phyloP scores from a whole-genome alignment of 2,797 vertebrate species.

The Urosaurus nigricauda region DNA sequence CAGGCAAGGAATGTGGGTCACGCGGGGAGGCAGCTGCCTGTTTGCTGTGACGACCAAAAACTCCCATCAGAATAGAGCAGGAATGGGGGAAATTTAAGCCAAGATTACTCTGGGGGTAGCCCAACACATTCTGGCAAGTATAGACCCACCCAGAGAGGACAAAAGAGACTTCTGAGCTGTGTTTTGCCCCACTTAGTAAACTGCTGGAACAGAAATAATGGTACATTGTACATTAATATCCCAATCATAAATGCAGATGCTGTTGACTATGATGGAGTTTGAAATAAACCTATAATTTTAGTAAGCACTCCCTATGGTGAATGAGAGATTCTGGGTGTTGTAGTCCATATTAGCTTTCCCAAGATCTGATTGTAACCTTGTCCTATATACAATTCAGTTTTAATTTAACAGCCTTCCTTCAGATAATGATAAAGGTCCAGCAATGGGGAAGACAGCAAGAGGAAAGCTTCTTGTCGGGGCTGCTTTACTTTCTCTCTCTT shows the following conservation, averaged over 20 bases:
- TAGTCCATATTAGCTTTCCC: no score
- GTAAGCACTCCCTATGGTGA: no score
- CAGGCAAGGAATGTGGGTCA: no score
- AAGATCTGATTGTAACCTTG: neutral
- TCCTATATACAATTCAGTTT: neutral
- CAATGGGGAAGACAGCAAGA: neutral
- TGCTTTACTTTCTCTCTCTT: neutral
- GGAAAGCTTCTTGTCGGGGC: neutral
- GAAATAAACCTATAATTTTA: neutral
- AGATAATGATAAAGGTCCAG: no score
- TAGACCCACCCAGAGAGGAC: neutral
- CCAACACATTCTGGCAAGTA: no score
- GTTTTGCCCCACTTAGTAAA: neutral
- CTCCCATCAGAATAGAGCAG: no score
- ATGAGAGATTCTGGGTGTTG: no score
- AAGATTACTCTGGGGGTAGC: no score
- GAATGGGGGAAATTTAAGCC: no score
- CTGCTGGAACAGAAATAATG: neutral
- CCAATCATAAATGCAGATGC: neutral
- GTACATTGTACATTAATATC: neutral
- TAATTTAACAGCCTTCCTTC: neutral
- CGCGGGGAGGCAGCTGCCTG: no score
- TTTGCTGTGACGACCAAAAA: no score
- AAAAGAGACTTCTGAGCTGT: neutral
- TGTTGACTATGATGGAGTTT: neutral